Conservation (phyloP, 2,888 invertebrate species). For the Cheilosia vulpina region DNA sequence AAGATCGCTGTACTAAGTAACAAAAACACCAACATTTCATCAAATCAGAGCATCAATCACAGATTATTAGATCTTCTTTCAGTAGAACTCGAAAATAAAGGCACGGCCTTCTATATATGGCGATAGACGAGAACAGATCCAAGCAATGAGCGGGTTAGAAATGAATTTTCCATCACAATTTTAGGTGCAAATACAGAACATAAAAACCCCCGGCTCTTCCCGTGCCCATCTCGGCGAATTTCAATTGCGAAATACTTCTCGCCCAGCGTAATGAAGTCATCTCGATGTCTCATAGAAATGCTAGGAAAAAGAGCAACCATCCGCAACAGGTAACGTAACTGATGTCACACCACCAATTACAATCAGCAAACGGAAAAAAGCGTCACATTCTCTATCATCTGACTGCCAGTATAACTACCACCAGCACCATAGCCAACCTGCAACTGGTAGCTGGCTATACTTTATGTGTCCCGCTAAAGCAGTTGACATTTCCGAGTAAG, state of each 20-base stretch:
- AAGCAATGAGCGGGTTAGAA: too few relatives aligned
- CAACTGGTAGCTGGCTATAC: conserved; percentile 16
- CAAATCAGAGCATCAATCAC: too few relatives aligned
- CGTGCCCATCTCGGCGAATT: neutral
- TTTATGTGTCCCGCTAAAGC: conserved; percentile 47
- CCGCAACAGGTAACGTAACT: neutral
- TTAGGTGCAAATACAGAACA: too few relatives aligned
- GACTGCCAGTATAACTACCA: conserved; percentile 29
- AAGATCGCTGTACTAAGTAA: too few relatives aligned
- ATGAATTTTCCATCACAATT: too few relatives aligned
- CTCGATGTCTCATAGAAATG: neutral
- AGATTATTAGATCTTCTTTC: too few relatives aligned
- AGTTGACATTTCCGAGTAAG: conserved; percentile 58
- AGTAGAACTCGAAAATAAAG: too few relatives aligned
- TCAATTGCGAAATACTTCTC: neutral
- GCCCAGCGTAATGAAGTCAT: conserved; percentile 22
- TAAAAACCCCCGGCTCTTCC: too few relatives aligned
- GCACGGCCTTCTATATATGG: too few relatives aligned
- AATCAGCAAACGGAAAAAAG: conserved; percentile 20
- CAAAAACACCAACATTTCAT: too few relatives aligned
- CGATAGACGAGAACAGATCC: too few relatives aligned
- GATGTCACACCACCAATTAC: conserved; percentile 20
- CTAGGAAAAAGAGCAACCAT: neutral
- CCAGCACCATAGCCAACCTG: neutral
- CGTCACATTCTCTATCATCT: conserved; percentile 54